Conservation (phyloP, 2,113 vertebrate species). For the Zingel zingel region DNA sequence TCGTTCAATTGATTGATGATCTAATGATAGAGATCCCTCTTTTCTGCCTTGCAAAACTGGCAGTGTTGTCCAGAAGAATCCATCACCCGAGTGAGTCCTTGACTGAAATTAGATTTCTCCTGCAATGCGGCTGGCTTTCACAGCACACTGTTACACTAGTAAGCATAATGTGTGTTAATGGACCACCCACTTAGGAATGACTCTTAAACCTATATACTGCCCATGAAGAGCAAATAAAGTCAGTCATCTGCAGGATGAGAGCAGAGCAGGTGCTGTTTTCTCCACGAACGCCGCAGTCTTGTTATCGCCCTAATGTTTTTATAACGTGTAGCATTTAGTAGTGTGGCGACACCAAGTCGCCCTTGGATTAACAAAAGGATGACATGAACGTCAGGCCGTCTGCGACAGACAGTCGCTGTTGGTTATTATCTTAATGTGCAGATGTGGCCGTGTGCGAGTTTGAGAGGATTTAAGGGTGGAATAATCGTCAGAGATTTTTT, state of each 20-base stretch:
- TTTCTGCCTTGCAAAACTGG: conserved; percentile 18
- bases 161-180: conserved; percentile 60
- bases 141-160: conserved; percentile 29
- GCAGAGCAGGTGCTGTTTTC: conserved; percentile 15
- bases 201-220: conserved; percentile 44
- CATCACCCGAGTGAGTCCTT: conserved; percentile 50
- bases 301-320: conserved; percentile 20
- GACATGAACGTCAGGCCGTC: neutral
- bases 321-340: conserved; percentile 37
- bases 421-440: conserved; percentile 37
- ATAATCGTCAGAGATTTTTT: conserved; percentile 38
- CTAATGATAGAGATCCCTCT: conserved; percentile 17
- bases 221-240: conserved; percentile 45
- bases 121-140: conserved; percentile 59
- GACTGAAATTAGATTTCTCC: conserved; percentile 56
- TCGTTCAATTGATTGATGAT: conserved; percentile 35
- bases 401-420: conserved; percentile 17
- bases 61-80: conserved; percentile 27
- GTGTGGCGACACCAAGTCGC: neutral
- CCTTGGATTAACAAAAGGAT: conserved; percentile 31
- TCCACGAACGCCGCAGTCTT: neutral
- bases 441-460: conserved; percentile 19
- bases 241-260: conserved; percentile 35
- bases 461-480: conserved; percentile 38
- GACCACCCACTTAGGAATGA: conserved; percentile 45